A percentile compares a stretch with the other conserved stretches of the same genome.
Evolutionary conservation across 2,797 vertebrate species (phyloP).

Genomic region (Lacerta agilis): DNA sequence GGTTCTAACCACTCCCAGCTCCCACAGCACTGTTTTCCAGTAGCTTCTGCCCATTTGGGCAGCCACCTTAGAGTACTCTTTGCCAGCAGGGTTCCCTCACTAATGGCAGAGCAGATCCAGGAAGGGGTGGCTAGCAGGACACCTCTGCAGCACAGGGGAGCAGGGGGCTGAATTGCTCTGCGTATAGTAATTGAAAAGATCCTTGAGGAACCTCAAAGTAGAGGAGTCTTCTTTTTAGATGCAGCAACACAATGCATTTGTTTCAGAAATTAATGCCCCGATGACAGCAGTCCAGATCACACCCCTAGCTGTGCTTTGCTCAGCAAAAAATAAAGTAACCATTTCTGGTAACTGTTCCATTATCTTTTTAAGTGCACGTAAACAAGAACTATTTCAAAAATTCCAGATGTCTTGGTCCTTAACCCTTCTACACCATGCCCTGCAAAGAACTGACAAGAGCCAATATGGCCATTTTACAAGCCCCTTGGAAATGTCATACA

Average conservation of each 20-base stretch:
- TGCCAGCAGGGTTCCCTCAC: no score
- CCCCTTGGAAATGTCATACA: not conserved
- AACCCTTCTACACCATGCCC: not conserved
- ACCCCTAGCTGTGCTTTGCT: not conserved
- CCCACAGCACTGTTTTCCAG: no score
- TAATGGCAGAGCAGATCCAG: no score
- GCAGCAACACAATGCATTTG: not conserved
- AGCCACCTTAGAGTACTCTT: no score
- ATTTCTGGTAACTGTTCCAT: not conserved
- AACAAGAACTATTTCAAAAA: not conserved
- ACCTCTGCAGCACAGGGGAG: no score
- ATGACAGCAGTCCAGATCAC: not conserved
- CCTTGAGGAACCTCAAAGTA: not conserved
- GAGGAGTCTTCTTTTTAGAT: not conserved
- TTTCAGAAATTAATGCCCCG: not conserved
- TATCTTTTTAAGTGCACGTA: not conserved
- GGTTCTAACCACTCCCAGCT: no score
- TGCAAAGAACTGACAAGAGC: not conserved
- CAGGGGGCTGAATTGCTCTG: no score
- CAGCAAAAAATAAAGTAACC: not conserved
- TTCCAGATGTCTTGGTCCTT: not conserved
- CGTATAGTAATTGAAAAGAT: not conserved
- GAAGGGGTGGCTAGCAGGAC: no score
- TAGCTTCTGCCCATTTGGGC: no score
- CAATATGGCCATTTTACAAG: not conserved